Conservation (phyloP, 2,888 invertebrate species). For the Camptogramma bilineatum region DNA sequence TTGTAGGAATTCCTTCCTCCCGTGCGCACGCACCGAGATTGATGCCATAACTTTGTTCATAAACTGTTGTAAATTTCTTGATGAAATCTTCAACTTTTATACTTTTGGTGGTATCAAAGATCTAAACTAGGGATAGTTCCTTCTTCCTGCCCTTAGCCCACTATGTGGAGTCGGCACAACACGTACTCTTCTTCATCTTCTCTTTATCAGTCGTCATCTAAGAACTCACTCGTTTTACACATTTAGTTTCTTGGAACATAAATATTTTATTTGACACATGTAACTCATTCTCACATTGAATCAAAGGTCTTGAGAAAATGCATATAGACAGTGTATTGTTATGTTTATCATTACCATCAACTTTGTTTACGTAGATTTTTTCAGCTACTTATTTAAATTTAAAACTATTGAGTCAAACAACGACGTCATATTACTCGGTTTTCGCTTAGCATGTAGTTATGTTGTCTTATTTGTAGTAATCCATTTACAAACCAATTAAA, state of each 20-base stretch:
- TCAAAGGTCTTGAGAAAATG: constrained; percentile 14
- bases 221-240: too few species aligned
- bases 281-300: constrained; percentile 17
- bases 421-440: not conserved
- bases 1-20: constrained; percentile 1
- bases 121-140: too few species aligned
- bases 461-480: not conserved
- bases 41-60: constrained; percentile 4
- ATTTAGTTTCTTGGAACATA: not conserved
- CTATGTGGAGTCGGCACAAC: too few species aligned
- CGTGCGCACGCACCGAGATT: constrained; percentile 6
- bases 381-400: not conserved
- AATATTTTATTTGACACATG: not conserved
- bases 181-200: too few species aligned
- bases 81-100: not conserved
- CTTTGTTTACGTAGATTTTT: constrained; percentile 2
- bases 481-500: too few species aligned
- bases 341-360: constrained; percentile 3
- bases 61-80: not conserved
- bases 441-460: not conserved
- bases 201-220: too few species aligned
- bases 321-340: constrained; percentile 10
- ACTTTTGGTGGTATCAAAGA: too few species aligned
- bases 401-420: not conserved
- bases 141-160: too few species aligned